phyloP scores from a whole-genome alignment of 2,113 vertebrate genomes.

The Sminthopsis crassicaudata region DNA sequence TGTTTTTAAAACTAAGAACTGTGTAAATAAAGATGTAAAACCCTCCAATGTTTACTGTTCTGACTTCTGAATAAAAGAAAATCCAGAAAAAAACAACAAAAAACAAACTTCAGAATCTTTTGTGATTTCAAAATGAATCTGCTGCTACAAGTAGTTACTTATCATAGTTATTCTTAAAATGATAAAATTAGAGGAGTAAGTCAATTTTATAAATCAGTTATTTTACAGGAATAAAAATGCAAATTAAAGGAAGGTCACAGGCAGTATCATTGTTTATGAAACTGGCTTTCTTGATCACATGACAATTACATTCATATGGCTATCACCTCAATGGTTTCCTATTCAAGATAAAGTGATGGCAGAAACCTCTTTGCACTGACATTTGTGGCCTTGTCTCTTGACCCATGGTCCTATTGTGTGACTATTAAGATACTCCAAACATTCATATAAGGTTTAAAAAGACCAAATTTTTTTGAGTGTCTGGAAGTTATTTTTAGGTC shows the following conservation, averaged over 20 bases:
- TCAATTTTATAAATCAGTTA: not conserved
- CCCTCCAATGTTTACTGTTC: conserved; percentile 59
- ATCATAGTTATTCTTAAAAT: not conserved
- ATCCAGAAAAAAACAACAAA: not conserved
- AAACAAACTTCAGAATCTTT: not conserved
- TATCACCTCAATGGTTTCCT: not conserved
- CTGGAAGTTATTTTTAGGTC: too few relatives aligned
- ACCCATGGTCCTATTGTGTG: not conserved
- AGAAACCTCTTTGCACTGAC: not conserved
- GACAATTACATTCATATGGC: not conserved
- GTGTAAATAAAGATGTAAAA: conserved; percentile 87
- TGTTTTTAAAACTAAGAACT: conserved; percentile 77
- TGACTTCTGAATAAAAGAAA: not conserved
- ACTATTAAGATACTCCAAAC: not conserved
- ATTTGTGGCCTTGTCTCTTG: not conserved
- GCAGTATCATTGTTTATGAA: not conserved
- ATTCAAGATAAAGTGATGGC: not conserved
- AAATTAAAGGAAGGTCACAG: not conserved
- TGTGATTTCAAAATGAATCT: not conserved
- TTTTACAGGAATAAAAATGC: not conserved
- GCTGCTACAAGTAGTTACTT: not conserved
- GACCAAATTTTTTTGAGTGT: not conserved
- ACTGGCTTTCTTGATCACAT: not conserved
- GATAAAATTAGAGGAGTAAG: not conserved
- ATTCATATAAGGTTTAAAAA: not conserved